Evolutionary conservation across 2,888 invertebrate species (phyloP).

Genomic region (Lepidonotus clava): DNA sequence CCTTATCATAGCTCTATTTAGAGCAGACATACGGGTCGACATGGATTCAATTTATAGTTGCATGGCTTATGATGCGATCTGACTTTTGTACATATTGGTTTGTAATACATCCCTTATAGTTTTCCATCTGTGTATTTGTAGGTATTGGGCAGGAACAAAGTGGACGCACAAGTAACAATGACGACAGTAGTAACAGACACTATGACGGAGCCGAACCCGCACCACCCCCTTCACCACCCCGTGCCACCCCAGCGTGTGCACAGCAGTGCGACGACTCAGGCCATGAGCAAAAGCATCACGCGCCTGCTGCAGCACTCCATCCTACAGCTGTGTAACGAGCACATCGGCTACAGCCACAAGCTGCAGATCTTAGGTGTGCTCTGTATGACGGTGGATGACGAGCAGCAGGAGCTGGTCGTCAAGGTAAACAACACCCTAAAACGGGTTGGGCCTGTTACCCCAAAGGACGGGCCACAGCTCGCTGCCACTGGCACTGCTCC

Average conservation of each 20-base stretch:
- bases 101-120: too few species aligned
- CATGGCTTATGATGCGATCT: too few species aligned
- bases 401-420: conserved; percentile 66
- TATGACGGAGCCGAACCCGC: neutral
- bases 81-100: too few species aligned
- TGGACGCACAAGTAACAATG: neutral
- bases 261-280: neutral
- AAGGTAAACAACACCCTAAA: conserved; percentile 68
- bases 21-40: too few species aligned
- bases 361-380: conserved; percentile 67
- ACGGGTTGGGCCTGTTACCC: conserved; percentile 57
- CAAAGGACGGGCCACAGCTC: conserved; percentile 57
- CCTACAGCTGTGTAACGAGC: conserved; percentile 67
- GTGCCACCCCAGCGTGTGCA: neutral
- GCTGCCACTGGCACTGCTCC: neutral
- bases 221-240: neutral
- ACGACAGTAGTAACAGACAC: conserved; percentile 30
- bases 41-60: too few species aligned
- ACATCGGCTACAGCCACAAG: conserved; percentile 65
- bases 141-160: conserved; percentile 13
- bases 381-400: conserved; percentile 66
- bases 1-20: too few species aligned
- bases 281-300: conserved; percentile 58
- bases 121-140: conserved; percentile 3
- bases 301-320: conserved; percentile 66